These are phyloP conservation scores for Brachymystax lenok DNA, from an alignment of 2,797 vertebrate species.

Conservation along the genomic window DNA sequence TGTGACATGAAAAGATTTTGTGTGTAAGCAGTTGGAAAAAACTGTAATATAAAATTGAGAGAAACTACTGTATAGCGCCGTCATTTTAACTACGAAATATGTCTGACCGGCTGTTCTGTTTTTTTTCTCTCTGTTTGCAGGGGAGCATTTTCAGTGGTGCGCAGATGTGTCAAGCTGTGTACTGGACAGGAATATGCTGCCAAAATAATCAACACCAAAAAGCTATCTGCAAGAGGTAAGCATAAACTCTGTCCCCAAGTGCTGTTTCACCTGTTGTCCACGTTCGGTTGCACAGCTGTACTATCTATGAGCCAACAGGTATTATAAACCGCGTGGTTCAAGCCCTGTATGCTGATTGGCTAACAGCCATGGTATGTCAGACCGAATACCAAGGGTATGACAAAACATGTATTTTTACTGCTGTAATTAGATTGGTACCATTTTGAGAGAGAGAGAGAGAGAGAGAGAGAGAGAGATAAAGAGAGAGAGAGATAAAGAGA, in stretches of 20 bases:
- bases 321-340: too few relatives aligned
- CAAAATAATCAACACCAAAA: slow-evolving; percentile 99
- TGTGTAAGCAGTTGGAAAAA: too few relatives aligned
- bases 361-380: too few relatives aligned
- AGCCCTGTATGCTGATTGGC: too few relatives aligned
- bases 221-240: slow-evolving; percentile 95
- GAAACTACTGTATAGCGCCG: too few relatives aligned
- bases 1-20: too few relatives aligned
- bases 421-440: too few relatives aligned
- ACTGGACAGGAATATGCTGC: slow-evolving; percentile 95
- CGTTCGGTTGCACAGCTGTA: neutral
- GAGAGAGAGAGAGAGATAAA: slow-evolving; percentile 42
- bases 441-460: too few relatives aligned
- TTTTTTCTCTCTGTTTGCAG: slow-evolving; percentile 61
- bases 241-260: neutral
- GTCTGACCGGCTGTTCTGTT: neutral
- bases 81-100: neutral
- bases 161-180: slow-evolving; percentile 95
- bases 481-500: slow-evolving; percentile 15
- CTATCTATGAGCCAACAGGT: neutral
- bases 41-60: neutral
- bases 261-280: neutral
- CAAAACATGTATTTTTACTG: too few relatives aligned
- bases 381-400: too few relatives aligned
- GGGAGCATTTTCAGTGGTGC: slow-evolving; percentile 96